These are phyloP conservation scores for Crossaster papposus DNA, from an alignment of 53 echinoderm and acorn worm genomes.

Conservation along the genomic window DNA sequence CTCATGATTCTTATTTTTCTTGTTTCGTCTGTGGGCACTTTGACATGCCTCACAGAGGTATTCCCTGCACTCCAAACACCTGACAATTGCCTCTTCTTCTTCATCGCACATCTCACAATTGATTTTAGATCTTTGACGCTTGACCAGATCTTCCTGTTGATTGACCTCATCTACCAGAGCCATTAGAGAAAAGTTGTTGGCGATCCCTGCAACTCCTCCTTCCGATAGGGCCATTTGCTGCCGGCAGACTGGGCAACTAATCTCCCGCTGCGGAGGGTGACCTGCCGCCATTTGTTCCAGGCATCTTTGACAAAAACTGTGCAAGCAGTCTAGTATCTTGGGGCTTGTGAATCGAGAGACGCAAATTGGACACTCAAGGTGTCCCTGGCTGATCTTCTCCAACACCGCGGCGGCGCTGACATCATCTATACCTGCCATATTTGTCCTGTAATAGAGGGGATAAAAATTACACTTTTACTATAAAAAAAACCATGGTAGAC, in stretches of 20 bases:
- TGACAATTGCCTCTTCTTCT: not conserved
- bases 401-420: not conserved
- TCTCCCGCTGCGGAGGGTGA: not conserved
- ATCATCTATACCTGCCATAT: not conserved
- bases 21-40: not conserved
- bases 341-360: not conserved
- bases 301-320: slow-evolving; percentile 12
- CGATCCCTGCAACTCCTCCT: not conserved
- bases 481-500: no score
- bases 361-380: slow-evolving; percentile 31
- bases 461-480: no score
- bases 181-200: slow-evolving; percentile 14
- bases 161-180: not conserved
- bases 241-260: slow-evolving; percentile 13
- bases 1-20: not conserved
- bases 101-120: slow-evolving; percentile 16
- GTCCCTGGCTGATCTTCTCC: slow-evolving; percentile 11
- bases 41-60: slow-evolving; percentile 23
- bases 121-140: not conserved
- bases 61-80: not conserved
- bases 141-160: not conserved
- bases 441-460: not conserved
- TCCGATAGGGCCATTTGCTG: not conserved
- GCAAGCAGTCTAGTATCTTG: not conserved
- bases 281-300: slow-evolving; percentile 1